phyloP scores from a whole-genome alignment of 2,888 invertebrate genomes.

The Cheilosia pagana region DNA sequence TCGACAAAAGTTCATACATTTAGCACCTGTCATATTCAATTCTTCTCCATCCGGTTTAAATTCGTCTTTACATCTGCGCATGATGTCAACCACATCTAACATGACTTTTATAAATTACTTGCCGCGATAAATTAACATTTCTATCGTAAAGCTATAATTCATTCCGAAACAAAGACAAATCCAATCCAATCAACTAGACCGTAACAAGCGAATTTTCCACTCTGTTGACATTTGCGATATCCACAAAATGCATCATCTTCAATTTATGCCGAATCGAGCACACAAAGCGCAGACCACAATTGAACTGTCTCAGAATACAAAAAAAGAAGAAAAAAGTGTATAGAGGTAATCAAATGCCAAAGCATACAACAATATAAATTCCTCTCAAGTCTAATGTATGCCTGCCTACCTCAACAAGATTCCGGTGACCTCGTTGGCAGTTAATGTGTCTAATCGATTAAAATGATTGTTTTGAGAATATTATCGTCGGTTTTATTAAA shows the following conservation, averaged over 20 bases:
- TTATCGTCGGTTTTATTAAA: slow-evolving; percentile 5
- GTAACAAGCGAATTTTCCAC: slow-evolving; percentile 25
- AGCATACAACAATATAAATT: slow-evolving; percentile 3
- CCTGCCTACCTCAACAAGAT: slow-evolving; percentile 25
- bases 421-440: slow-evolving; percentile 9
- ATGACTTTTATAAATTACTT: slow-evolving; percentile 2
- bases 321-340: background rate
- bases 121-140: background rate
- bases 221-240: slow-evolving; percentile 40
- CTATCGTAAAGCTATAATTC: slow-evolving; percentile 3
- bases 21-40: background rate
- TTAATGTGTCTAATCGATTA: slow-evolving; percentile 36
- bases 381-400: slow-evolving; percentile 17
- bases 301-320: slow-evolving; percentile 14
- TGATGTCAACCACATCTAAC: background rate
- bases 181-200: slow-evolving; percentile 28
- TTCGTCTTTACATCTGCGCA: background rate
- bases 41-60: background rate
- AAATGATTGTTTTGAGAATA: slow-evolving; percentile 33
- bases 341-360: slow-evolving; percentile 38
- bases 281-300: slow-evolving; percentile 27
- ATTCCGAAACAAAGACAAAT: background rate
- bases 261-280: background rate
- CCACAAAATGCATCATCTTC: slow-evolving; percentile 30
- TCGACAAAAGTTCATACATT: background rate